Base-by-base conservation (phyloP, 2,113 vertebrate species). In the Mugil cephalus region DNA sequence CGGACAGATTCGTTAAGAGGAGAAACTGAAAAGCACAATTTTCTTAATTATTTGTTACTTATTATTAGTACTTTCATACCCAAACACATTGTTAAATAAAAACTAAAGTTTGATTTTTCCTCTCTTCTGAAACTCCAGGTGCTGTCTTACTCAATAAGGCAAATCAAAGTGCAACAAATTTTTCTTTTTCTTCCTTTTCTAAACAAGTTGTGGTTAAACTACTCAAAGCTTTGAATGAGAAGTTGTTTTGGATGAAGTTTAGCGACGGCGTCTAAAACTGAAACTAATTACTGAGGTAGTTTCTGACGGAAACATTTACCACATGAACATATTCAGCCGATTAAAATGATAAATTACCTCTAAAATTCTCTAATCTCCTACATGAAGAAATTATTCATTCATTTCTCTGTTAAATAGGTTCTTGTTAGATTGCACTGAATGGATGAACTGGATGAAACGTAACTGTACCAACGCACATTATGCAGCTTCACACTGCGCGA, bases 131-230 rank as follows among this genome's bases (percentile, higher is more conserved):
- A 30, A 5, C 24, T 30, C 24, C 24, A 3, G 24, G 59, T 11
- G 38, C 50, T 5, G 24, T 50, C 47, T 51, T 12, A 62, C 54
- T 51, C 34, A 52, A 74, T 86, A 87, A 89, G 87, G 86, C 89
- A 82, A 80, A 77, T 81, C 65, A 87, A 86, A 91, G 86, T 88
- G 82, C 84, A 68, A 73, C 14, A 51, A 18, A 58, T 61, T 61
- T 8, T 40, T 11, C 36, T 60, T 10, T 7, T 21, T 56, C 10
- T 40, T 24, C 14, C 9, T 30, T 8, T 54, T 50, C 18, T 74
- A 7, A 39, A 72, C 6, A 7, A 61, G 8, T 3, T 2, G 51
- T 36, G 30, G 13, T 36, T n/a, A 18, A 56, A 6, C 52, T 19
- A 10, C n/a, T 52, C 2, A 11, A 65, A 54, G 8, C 46, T n/a